Conservation (phyloP, 37 sponge, comb jelly and placozoan species). For the Agelas oroides region DNA sequence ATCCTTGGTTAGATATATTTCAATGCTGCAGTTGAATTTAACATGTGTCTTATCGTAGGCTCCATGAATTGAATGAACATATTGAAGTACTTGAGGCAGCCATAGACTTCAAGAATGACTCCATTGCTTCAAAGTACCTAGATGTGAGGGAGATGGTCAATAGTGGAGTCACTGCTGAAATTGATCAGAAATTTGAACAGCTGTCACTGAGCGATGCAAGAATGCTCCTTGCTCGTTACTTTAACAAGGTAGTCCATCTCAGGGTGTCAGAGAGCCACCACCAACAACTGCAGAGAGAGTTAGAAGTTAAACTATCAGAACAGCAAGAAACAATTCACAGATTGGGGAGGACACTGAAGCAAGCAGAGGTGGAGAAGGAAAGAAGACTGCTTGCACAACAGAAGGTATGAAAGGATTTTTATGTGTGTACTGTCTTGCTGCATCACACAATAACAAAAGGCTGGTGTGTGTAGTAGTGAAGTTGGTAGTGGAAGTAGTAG, state of each 20-base stretch:
- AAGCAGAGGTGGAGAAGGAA: conserved; percentile 18
- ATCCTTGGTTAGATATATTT: too few relatives aligned
- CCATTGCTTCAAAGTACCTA: conserved; percentile 6
- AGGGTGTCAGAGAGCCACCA: not conserved
- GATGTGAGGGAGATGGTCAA: too few relatives aligned
- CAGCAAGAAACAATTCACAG: conserved; percentile 1
- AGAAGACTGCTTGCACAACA: conserved; percentile 3
- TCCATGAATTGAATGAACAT: conserved; percentile 58
- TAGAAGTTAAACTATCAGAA: conserved; percentile 27
- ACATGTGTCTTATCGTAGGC: conserved; percentile 17
- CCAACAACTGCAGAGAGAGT: not conserved
- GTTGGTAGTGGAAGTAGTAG: too few relatives aligned
- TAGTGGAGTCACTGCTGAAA: too few relatives aligned
- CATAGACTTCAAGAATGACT: conserved; percentile 51
- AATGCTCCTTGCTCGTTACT: not conserved
- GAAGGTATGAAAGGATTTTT: conserved; percentile 26
- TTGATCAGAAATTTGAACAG: too few relatives aligned
- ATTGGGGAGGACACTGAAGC: conserved; percentile 18
- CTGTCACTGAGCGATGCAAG: not conserved
- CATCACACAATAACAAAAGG: too few relatives aligned
- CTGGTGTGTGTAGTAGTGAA: too few relatives aligned
- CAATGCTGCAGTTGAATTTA: too few relatives aligned
- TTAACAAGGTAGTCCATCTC: not conserved
- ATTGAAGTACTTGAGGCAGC: conserved; percentile 63
- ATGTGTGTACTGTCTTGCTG: too few relatives aligned